Conservation (phyloP, 2,797 vertebrate species). For the Centropyge bicolor region DNA sequence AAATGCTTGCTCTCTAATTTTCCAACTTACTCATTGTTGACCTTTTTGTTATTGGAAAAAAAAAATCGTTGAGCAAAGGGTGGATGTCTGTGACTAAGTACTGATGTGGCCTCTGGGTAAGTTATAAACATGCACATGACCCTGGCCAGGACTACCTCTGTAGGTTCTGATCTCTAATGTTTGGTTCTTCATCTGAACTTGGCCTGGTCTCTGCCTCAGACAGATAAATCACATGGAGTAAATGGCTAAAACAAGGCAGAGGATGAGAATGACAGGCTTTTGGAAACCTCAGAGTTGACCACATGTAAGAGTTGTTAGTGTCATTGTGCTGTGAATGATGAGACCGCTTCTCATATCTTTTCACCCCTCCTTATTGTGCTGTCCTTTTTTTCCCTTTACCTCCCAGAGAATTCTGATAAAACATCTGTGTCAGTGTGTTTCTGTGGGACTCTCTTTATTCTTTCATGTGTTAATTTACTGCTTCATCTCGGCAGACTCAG, state of each 20-base stretch:
- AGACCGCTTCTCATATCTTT: conserved; percentile 53
- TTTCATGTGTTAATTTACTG: conserved; percentile 56
- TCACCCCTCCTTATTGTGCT: conserved; percentile 36
- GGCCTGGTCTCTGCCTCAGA: conserved; percentile 47
- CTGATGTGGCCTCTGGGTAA: conserved; percentile 29
- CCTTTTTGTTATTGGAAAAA: conserved; percentile 32
- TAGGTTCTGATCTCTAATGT: conserved; percentile 40
- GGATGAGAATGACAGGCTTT: conserved; percentile 48
- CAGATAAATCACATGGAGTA: conserved; percentile 59
- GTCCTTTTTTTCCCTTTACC: conserved; percentile 21
- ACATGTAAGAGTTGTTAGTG: conserved; percentile 68
- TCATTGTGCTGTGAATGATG: conserved; percentile 56
- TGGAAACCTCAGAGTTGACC: conserved; percentile 56
- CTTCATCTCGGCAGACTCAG: conserved; percentile 45
- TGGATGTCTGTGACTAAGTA: conserved; percentile 35
- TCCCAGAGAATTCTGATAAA: conserved; percentile 47
- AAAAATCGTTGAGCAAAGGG: conserved; percentile 36
- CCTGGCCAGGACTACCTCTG: conserved; percentile 37
- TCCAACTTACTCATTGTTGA: conserved; percentile 24
- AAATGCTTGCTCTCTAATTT: conserved; percentile 26
- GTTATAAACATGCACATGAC: conserved; percentile 54
- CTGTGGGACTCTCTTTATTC: conserved; percentile 36
- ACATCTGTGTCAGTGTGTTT: conserved; percentile 45
- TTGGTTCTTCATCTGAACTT: conserved; percentile 49
- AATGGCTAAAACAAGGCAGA: conserved; percentile 57